These are phyloP conservation scores for Amblyjoppa fuscipennis DNA, from an alignment of 2,888 invertebrate species.

Conservation along the genomic window DNA sequence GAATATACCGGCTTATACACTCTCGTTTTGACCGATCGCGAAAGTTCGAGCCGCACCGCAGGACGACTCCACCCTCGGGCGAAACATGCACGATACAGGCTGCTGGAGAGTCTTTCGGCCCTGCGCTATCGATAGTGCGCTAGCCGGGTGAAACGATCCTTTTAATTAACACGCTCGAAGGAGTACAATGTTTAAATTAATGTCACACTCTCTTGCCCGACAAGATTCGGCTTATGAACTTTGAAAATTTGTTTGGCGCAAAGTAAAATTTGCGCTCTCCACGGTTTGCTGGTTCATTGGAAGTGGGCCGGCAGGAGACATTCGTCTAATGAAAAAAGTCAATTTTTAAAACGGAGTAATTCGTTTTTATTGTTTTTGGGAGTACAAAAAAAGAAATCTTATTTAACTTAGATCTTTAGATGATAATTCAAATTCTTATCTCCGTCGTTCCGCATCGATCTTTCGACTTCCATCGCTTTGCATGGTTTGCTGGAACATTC, in stretches of 20 bases:
- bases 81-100: constrained; percentile 28
- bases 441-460: neutral
- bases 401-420: neutral
- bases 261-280: no score
- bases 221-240: neutral
- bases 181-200: neutral
- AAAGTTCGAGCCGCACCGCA: constrained; percentile 54
- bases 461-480: neutral
- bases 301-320: no score
- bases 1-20: constrained; percentile 53
- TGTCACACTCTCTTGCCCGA: neutral
- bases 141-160: no score
- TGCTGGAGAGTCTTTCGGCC: constrained; percentile 8
- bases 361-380: no score
- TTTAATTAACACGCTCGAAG: neutral
- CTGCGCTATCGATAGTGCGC: no score
- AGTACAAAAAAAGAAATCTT: no score
- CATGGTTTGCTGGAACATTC: no score
- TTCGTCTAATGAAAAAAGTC: no score
- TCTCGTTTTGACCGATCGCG: constrained; percentile 65
- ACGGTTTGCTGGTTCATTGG: no score
- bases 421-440: neutral
- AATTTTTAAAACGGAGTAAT: no score
- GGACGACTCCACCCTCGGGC: constrained; percentile 32
- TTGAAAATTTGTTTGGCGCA: neutral